A percentile compares a stretch with the other conserved stretches of the same genome.
Conservation (phyloP, 2,888 invertebrate species). For the Quadroppia sp. region DNA sequence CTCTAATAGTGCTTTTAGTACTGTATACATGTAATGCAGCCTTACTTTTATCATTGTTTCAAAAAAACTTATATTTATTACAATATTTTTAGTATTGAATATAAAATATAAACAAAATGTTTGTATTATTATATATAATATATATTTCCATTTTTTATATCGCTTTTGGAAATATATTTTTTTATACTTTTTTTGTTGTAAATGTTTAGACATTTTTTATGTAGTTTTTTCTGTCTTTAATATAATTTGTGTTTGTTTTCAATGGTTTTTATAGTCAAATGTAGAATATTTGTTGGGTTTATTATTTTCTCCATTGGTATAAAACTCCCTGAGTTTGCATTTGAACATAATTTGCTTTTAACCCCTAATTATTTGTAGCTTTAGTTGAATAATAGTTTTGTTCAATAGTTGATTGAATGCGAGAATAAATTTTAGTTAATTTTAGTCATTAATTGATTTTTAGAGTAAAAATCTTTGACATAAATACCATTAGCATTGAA, state of each 20-base stretch:
- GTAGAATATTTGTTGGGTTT: no score
- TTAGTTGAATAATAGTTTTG: neutral
- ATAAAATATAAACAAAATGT: neutral
- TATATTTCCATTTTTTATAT: neutral
- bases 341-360: slow-evolving; percentile 36
- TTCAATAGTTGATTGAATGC: slow-evolving; percentile 14
- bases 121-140: neutral
- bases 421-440: neutral
- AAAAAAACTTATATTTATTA: neutral
- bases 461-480: neutral
- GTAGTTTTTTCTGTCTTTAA: neutral
- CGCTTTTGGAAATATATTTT: neutral
- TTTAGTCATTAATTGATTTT: neutral
- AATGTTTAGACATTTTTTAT: neutral
- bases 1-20: neutral
- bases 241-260: neutral
- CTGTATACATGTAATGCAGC: slow-evolving; percentile 37
- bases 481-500: neutral
- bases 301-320: neutral
- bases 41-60: slow-evolving; percentile 15
- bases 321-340: slow-evolving; percentile 19
- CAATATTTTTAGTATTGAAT: slow-evolving; percentile 7
- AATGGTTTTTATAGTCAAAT: no score
- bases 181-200: neutral
- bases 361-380: neutral